Evolutionary conservation across 2,888 invertebrate genomes (phyloP).

Genomic region (Sympetrum striolatum): DNA sequence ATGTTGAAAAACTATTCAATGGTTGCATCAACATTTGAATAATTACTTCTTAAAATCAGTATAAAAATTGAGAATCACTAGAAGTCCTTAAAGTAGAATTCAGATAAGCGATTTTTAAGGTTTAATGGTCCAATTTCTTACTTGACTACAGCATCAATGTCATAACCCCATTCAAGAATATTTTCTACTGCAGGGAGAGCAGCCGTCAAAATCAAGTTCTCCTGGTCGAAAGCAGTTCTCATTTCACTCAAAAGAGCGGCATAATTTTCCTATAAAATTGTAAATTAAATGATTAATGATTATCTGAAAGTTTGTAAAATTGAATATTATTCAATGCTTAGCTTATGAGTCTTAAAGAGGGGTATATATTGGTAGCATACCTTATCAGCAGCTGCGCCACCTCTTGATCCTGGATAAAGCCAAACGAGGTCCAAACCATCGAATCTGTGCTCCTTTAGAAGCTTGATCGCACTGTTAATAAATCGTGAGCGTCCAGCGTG

Average conservation of each 20-base stretch:
- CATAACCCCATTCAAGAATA: slow-evolving; percentile 65
- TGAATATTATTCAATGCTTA: too few species aligned
- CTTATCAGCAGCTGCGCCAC: slow-evolving; percentile 61
- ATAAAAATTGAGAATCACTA: too few species aligned
- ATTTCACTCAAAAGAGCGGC: slow-evolving; percentile 65
- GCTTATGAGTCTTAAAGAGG: background rate
- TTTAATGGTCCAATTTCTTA: slow-evolving; percentile 52
- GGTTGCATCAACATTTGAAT: too few species aligned
- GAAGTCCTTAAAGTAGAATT: too few species aligned
- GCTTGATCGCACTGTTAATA: slow-evolving; percentile 64
- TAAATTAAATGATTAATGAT: too few species aligned
- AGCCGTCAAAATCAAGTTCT: slow-evolving; percentile 65
- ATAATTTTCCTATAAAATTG: slow-evolving; percentile 60
- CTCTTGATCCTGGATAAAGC: slow-evolving; percentile 72
- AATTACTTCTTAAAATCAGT: too few species aligned
- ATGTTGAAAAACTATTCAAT: too few species aligned
- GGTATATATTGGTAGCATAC: slow-evolving; percentile 1
- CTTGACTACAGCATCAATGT: slow-evolving; percentile 65
- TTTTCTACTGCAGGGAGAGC: slow-evolving; percentile 66
- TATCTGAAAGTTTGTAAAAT: too few species aligned
- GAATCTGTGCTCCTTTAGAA: slow-evolving; percentile 66
- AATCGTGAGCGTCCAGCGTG: slow-evolving; percentile 60
- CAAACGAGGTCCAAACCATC: slow-evolving; percentile 78
- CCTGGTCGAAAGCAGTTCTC: slow-evolving; percentile 62
- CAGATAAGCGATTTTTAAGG: too few species aligned